Evolutionary conservation across 2,888 invertebrate species (phyloP).

Genomic region (Dione vanillae): DNA sequence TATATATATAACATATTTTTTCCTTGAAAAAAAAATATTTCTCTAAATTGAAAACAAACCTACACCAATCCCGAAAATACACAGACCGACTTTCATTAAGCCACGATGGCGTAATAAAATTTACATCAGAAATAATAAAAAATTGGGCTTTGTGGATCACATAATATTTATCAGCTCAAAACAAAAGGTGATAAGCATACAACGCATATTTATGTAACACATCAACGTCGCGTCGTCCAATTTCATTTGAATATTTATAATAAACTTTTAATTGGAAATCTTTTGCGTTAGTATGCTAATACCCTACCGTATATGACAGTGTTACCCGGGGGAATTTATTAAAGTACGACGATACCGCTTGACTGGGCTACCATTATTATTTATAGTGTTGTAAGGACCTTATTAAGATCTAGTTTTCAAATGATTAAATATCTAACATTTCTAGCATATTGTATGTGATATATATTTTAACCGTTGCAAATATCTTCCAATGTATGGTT

Average conservation of each 20-base stretch:
- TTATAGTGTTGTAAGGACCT: not conserved
- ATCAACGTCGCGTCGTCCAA: not conserved
- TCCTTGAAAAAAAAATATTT: no score
- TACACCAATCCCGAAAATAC: no score
- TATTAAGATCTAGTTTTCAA: not conserved
- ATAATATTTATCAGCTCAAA: no score
- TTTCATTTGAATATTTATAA: slow-evolving; percentile 14
- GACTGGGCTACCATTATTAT: not conserved
- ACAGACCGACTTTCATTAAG: no score
- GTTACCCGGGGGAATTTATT: not conserved
- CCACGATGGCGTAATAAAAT: no score
- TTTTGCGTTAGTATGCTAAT: slow-evolving; percentile 3
- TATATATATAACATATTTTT: no score
- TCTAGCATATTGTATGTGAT: not conserved
- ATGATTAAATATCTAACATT: not conserved
- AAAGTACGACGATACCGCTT: not conserved
- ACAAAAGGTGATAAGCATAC: no score
- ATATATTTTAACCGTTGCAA: not conserved
- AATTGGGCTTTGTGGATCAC: no score
- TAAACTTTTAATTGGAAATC: slow-evolving; percentile 14
- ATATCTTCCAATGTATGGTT: not conserved
- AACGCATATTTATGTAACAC: not conserved
- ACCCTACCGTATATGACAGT: not conserved
- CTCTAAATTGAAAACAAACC: no score
- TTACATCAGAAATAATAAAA: no score